A percentile compares a stretch with the other conserved stretches of the same genome.
phyloP scores from a whole-genome alignment of 2,113 vertebrate genomes.

The Microtus oregoni region DNA sequence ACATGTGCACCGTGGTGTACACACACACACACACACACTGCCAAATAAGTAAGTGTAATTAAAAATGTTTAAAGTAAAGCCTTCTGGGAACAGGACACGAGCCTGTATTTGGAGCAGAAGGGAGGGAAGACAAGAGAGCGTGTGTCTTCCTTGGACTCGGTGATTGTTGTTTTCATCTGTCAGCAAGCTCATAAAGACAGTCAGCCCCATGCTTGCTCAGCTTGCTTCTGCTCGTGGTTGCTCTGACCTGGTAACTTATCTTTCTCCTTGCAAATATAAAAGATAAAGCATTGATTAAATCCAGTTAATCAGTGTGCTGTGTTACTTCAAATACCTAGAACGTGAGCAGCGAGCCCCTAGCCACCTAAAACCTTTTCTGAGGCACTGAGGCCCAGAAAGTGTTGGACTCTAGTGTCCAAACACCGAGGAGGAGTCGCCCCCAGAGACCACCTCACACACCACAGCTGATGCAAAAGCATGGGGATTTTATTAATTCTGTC shows the following conservation, averaged over 20 bases:
- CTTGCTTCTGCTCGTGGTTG: not conserved
- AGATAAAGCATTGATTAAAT: not conserved
- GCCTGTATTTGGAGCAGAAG: not conserved
- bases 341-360: not conserved
- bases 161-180: not conserved
- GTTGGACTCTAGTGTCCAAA: too few relatives aligned
- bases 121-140: not conserved
- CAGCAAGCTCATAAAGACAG: not conserved
- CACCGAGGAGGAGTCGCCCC: too few relatives aligned
- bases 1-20: not conserved
- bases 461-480: too few relatives aligned
- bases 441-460: too few relatives aligned
- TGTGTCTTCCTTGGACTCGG: not conserved
- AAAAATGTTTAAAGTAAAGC: not conserved
- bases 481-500: too few relatives aligned
- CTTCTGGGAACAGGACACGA: not conserved
- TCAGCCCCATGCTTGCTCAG: not conserved
- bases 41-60: not conserved
- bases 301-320: not conserved
- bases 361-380: not conserved
- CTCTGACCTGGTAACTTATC: not conserved
- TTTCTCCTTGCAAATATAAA: slow-evolving; percentile 35
- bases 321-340: not conserved
- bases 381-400: not conserved
- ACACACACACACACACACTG: not conserved